A percentile compares a stretch with the other conserved stretches of the same genome.
Conservation (phyloP, 1,140 invertebrate species). For the Drosophila funebris region DNA sequence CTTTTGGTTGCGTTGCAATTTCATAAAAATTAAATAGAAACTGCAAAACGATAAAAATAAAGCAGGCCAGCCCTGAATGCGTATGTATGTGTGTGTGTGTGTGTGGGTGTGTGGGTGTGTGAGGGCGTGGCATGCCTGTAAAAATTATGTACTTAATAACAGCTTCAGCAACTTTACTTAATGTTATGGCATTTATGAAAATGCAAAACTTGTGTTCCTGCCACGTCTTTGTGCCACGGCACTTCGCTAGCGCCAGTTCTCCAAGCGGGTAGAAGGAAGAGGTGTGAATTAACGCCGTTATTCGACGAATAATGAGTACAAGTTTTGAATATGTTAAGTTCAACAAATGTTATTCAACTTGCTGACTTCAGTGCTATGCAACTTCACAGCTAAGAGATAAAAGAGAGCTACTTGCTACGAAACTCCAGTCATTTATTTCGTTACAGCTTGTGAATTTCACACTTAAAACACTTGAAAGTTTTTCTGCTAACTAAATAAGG, state of each 20-base stretch:
- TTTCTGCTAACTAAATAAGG: too few relatives aligned
- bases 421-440: background rate
- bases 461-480: too few relatives aligned
- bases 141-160: constrained; percentile 80
- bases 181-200: constrained; percentile 77
- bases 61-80: background rate
- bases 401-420: constrained; percentile 1
- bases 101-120: constrained; percentile 17
- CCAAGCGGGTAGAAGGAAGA: background rate
- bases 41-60: constrained; percentile 35
- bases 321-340: constrained; percentile 34
- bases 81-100: constrained; percentile 22
- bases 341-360: constrained; percentile 19
- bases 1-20: constrained; percentile 76
- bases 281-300: constrained; percentile 28
- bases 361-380: constrained; percentile 9
- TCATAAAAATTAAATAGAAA: constrained; percentile 82
- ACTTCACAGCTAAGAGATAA: background rate
- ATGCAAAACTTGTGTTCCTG: constrained; percentile 57
- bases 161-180: constrained; percentile 78
- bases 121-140: constrained; percentile 39
- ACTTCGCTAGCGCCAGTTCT: constrained; percentile 62
- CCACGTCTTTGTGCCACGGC: constrained; percentile 44
- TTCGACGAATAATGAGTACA: constrained; percentile 31
- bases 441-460: background rate